These are phyloP conservation scores for Falco columbarius DNA, from an alignment of 2,797 vertebrate genomes.

Conservation along the genomic window DNA sequence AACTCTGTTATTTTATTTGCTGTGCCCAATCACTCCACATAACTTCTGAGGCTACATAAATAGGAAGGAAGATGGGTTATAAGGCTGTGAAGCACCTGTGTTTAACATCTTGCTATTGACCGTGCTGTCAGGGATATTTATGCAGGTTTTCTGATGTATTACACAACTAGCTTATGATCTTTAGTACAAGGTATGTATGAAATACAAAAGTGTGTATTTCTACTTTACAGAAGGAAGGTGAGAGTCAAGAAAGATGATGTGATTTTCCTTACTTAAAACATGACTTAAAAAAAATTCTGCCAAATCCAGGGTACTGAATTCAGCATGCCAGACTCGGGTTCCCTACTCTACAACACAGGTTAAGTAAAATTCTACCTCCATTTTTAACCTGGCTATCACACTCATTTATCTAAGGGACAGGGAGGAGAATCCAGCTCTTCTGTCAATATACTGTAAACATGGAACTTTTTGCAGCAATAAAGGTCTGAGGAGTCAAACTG, in stretches of 20 bases:
- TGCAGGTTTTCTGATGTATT: background rate
- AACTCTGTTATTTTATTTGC: background rate
- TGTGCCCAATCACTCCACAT: background rate
- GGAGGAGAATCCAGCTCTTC: background rate
- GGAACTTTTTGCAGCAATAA: background rate
- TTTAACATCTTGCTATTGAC: background rate
- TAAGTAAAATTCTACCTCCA: background rate
- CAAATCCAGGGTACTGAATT: background rate
- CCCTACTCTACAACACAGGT: background rate
- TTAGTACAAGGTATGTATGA: background rate
- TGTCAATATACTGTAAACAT: background rate
- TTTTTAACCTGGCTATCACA: background rate
- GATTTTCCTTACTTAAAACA: background rate
- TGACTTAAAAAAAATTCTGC: too few species aligned
- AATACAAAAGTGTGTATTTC: background rate
- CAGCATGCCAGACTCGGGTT: background rate
- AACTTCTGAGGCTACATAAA: background rate
- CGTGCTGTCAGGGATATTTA: background rate
- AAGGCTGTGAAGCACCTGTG: background rate
- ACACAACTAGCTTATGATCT: background rate
- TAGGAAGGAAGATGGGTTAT: background rate
- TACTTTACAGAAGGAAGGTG: background rate
- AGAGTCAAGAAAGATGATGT: background rate
- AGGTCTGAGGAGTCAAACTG: background rate
- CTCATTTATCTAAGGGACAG: background rate